Percentiles rank a stretch among this genome's conserved stretches.
These are phyloP conservation scores for Leptinotarsa rubiginosa DNA, from an alignment of 2,888 invertebrate species.

Conservation along the genomic window DNA sequence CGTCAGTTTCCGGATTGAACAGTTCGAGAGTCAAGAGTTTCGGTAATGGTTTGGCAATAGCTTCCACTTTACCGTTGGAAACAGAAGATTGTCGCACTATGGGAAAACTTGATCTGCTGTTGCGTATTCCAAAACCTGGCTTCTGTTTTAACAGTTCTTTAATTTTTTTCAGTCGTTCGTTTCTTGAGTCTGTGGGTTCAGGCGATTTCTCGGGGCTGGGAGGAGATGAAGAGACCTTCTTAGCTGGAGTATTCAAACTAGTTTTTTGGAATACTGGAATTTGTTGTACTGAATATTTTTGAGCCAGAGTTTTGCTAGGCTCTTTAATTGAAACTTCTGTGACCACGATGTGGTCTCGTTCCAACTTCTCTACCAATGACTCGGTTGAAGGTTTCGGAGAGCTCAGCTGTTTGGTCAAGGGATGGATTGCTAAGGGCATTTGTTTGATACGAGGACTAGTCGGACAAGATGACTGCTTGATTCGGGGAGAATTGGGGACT, in stretches of 20 bases:
- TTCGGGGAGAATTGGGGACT: slow-evolving; percentile 82
- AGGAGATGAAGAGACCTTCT: slow-evolving; percentile 32
- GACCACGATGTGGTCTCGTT: slow-evolving; percentile 53
- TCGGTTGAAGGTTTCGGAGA: slow-evolving; percentile 69
- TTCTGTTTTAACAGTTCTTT: slow-evolving; percentile 78
- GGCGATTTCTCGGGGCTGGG: slow-evolving; percentile 52
- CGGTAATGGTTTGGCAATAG: slow-evolving; percentile 77
- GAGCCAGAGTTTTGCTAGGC: slow-evolving; percentile 55
- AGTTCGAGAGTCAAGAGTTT: slow-evolving; percentile 84
- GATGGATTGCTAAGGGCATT: slow-evolving; percentile 69
- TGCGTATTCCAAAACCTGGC: slow-evolving; percentile 73
- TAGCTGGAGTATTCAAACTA: slow-evolving; percentile 52
- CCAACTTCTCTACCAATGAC: slow-evolving; percentile 52
- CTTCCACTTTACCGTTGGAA: slow-evolving; percentile 69
- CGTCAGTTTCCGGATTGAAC: slow-evolving; percentile 91
- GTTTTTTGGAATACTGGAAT: slow-evolving; percentile 63
- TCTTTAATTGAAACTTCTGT: slow-evolving; percentile 46
- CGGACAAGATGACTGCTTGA: slow-evolving; percentile 77
- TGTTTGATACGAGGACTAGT: slow-evolving; percentile 77
- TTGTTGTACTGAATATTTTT: slow-evolving; percentile 63
- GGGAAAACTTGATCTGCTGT: slow-evolving; percentile 64
- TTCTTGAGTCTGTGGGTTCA: slow-evolving; percentile 61
- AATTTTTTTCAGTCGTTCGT: slow-evolving; percentile 76
- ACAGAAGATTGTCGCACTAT: slow-evolving; percentile 78
- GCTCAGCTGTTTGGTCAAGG: slow-evolving; percentile 72